phyloP scores from a whole-genome alignment of 1,140 invertebrate species.

The Leguminivora glycinivorella region DNA sequence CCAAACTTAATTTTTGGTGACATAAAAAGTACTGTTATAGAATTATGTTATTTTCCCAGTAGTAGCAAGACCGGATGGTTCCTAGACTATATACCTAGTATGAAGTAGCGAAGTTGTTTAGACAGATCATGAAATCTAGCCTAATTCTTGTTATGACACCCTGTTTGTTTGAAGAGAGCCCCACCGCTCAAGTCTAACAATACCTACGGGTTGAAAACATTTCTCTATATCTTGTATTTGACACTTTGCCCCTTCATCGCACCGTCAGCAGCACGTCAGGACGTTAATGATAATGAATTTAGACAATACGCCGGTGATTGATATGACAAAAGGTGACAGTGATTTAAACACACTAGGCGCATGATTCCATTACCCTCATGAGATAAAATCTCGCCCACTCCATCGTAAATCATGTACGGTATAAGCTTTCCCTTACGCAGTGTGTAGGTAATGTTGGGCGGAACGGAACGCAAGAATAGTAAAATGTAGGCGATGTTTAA shows the following conservation, averaged over 20 bases:
- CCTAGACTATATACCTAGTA: too few relatives aligned
- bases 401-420: constrained; percentile 4
- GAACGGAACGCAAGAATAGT: not conserved
- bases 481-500: not conserved
- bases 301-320: constrained; percentile 16
- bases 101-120: too few relatives aligned
- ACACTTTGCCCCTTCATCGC: not conserved
- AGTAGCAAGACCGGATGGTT: too few relatives aligned
- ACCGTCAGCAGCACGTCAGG: not conserved
- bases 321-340: constrained; percentile 26
- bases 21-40: too few relatives aligned
- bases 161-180: not conserved
- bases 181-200: not conserved
- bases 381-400: not conserved
- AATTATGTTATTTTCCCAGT: too few relatives aligned
- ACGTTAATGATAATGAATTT: constrained; percentile 7
- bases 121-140: too few relatives aligned
- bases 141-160: too few relatives aligned
- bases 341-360: constrained; percentile 23
- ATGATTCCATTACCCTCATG: constrained; percentile 7
- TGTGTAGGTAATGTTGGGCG: not conserved
- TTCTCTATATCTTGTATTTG: constrained; percentile 1
- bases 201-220: not conserved
- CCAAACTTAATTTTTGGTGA: too few relatives aligned
- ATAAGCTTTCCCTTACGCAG: too few relatives aligned